Evolutionary conservation across 1,140 invertebrate genomes (phyloP).

Genomic region (Atta colombica): DNA sequence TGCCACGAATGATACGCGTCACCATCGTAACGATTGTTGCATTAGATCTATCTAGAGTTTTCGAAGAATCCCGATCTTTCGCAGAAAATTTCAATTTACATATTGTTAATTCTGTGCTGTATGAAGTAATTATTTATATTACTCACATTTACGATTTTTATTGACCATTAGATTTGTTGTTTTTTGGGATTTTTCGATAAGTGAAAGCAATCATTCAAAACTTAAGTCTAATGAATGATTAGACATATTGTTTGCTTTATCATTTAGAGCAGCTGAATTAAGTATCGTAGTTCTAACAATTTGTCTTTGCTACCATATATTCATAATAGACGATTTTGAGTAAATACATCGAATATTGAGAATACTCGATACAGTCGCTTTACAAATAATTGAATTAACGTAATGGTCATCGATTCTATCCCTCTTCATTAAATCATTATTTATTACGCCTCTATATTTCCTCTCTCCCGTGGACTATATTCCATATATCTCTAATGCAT

Average conservation of each 20-base stretch:
- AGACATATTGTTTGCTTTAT: background rate
- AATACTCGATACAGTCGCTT: slow-evolving; percentile 4
- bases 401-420: slow-evolving; percentile 36
- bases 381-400: slow-evolving; percentile 40
- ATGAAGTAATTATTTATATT: background rate
- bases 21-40: background rate
- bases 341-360: background rate
- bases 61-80: background rate
- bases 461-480: background rate
- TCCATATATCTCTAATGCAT: slow-evolving; percentile 46
- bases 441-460: slow-evolving; percentile 20
- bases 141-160: background rate
- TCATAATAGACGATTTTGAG: background rate
- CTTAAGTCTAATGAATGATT: background rate
- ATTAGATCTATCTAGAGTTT: background rate
- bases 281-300: slow-evolving; percentile 11
- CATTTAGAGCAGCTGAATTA: slow-evolving; percentile 1
- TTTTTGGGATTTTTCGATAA: background rate
- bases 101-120: background rate
- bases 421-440: slow-evolving; percentile 52
- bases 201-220: background rate
- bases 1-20: background rate
- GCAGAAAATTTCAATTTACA: slow-evolving; percentile 5
- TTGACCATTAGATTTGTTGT: background rate
- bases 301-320: background rate